Evolutionary conservation across 2,797 vertebrate genomes (phyloP), one percentile per base, ranked within the genome.

Genomic region (Sciurus vulgaris): DNA sequence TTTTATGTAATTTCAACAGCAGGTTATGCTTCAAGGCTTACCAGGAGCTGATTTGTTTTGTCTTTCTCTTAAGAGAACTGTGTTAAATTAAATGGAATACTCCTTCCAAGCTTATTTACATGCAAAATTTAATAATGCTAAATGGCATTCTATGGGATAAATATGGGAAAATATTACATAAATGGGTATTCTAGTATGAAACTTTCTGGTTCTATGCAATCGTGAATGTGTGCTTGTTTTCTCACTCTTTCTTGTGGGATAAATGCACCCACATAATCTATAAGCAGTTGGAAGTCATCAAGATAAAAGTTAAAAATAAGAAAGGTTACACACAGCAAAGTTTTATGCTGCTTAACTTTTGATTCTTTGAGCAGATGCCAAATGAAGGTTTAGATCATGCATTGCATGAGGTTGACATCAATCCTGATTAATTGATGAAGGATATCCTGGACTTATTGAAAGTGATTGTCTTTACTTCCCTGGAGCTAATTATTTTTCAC

Each of bases 71-170:
- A 47, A 78, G 72, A 96, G 59, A 93, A 9, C 69, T 94, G 49
- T 94, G 4, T 93, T 92, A 93, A 94, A 92, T 91, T 86, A 97
- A 95, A 82, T 20, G 28, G 18, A 89, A 83, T 69, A 65, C 9
- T 83, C 20, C 9, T 74, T 73, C 69, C 85, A 93, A 92, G 85
- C 85, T 47, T 51, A 90, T 96, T 95, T 97, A 49, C 81, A 74
- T 65, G 90, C 4, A 87, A 51, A 93, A 93, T 84, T 85, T 93
- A 95, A 91, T 96, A 56, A 85, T 63, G 26, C 35, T 59, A 81
- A 93, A 69, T 92, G 67, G 3, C 5, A 74, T 78, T 54, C 41
- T 93, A 17, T 73, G 67, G 83, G 33, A 93, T 84, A 82, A 95
- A 73, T 69, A 70, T 56, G 30, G 61, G 49, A 7, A 56, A 87